Evolutionary conservation across 2,113 vertebrate species (phyloP).

Genomic region (Budorcas taxicolor): DNA sequence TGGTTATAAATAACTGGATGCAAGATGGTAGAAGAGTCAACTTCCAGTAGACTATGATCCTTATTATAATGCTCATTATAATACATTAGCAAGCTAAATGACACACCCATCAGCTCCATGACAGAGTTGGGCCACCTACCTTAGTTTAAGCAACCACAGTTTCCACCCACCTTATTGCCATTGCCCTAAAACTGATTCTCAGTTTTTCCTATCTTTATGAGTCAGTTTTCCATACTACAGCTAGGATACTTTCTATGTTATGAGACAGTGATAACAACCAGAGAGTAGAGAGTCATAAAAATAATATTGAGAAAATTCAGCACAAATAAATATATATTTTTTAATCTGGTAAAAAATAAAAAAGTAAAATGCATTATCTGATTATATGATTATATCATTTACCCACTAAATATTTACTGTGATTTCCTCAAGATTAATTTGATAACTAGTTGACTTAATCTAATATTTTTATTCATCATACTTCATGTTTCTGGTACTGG

Average conservation of each 20-base stretch:
- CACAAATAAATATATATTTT: neutral
- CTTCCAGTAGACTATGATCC: neutral
- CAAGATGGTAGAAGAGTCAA: neutral
- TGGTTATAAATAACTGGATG: neutral
- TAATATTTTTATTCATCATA: neutral
- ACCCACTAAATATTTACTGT: neutral
- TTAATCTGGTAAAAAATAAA: neutral
- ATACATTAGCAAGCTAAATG: neutral
- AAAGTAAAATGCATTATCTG: neutral
- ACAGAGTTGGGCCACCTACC: neutral
- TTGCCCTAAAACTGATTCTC: neutral
- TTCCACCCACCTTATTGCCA: neutral
- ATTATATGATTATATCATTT: neutral
- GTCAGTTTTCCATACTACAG: neutral
- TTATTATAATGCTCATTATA: neutral
- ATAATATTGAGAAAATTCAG: neutral
- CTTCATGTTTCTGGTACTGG: neutral
- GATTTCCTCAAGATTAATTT: neutral
- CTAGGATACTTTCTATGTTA: neutral
- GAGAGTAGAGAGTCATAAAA: neutral
- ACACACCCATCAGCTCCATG: neutral
- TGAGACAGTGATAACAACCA: neutral
- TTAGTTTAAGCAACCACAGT: neutral
- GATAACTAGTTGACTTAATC: neutral
- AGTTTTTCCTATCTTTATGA: neutral